phyloP scores from a whole-genome alignment of 2,113 vertebrate genomes.

The Excalfactoria chinensis region DNA sequence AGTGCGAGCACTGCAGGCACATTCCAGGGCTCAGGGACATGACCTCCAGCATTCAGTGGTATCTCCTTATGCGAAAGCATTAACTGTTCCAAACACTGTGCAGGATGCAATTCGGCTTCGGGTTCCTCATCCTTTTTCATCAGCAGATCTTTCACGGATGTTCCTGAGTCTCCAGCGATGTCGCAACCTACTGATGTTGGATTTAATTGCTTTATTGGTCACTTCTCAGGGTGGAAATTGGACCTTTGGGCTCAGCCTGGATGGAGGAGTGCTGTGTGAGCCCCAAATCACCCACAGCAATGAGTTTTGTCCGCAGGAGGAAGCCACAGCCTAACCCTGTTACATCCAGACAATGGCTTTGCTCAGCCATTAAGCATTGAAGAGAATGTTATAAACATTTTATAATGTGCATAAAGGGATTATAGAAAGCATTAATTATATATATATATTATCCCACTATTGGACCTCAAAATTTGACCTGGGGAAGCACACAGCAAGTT shows the following conservation, averaged over 20 bases:
- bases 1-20: not conserved
- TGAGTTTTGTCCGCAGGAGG: not conserved
- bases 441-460: not conserved
- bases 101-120: not conserved
- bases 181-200: not conserved
- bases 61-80: not conserved
- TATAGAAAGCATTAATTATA: not conserved
- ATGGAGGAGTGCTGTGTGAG: not conserved
- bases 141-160: not conserved
- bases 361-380: not conserved
- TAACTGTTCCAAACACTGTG: not conserved
- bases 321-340: not conserved
- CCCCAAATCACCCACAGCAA: fast-evolving
- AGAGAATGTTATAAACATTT: not conserved
- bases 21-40: slow-evolving; percentile 28
- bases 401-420: not conserved
- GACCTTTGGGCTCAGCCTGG: not conserved
- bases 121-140: not conserved
- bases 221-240: not conserved
- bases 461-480: not conserved
- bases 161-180: not conserved
- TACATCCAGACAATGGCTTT: not conserved
- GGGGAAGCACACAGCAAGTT: not conserved
- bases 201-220: slow-evolving; percentile 34
- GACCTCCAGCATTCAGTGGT: slow-evolving; percentile 4